phyloP scores from a whole-genome alignment of 2,113 vertebrate genomes.

The Heteronetta atricapilla region DNA sequence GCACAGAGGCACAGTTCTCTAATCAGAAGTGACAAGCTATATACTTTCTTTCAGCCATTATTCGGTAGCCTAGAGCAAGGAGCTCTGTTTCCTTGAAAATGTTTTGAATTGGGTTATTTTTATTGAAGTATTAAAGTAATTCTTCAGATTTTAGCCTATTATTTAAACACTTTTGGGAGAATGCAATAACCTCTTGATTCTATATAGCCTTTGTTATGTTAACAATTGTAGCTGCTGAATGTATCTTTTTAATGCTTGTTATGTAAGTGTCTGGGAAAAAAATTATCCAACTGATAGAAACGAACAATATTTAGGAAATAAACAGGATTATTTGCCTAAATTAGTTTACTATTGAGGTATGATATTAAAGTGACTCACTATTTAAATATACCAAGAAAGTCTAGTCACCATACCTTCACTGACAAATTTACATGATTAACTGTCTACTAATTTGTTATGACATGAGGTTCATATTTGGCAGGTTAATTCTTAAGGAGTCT shows the following conservation, averaged over 20 bases:
- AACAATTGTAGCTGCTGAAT: conserved; percentile 71
- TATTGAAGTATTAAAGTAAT: conserved; percentile 99
- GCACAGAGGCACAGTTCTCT: conserved; percentile 91
- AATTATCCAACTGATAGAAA: conserved; percentile 62
- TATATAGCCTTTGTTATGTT: conserved; percentile 79
- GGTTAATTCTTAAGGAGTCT: not conserved
- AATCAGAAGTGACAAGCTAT: conserved; percentile 98
- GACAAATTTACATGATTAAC: not conserved
- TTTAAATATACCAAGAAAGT: conserved; percentile 34
- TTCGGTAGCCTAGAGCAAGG: conserved; percentile 90
- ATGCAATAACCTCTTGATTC: conserved; percentile 84
- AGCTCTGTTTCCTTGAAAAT: conserved; percentile 93
- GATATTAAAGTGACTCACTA: conserved; percentile 29
- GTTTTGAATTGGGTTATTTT: conserved; percentile 99
- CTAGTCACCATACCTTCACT: not conserved
- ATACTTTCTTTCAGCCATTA: conserved; percentile 97
- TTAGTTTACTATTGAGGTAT: conserved; percentile 61
- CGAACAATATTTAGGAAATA: conserved; percentile 75
- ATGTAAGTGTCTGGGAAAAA: conserved; percentile 68
- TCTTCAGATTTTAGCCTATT: conserved; percentile 98
- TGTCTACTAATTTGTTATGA: not conserved
- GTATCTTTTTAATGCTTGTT: conserved; percentile 78
- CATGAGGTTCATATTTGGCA: not conserved
- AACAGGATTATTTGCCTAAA: conserved; percentile 71
- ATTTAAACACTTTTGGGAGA: conserved; percentile 91